Conservation (phyloP, 2,888 invertebrate genomes). For the Stegana nigrithorax region DNA sequence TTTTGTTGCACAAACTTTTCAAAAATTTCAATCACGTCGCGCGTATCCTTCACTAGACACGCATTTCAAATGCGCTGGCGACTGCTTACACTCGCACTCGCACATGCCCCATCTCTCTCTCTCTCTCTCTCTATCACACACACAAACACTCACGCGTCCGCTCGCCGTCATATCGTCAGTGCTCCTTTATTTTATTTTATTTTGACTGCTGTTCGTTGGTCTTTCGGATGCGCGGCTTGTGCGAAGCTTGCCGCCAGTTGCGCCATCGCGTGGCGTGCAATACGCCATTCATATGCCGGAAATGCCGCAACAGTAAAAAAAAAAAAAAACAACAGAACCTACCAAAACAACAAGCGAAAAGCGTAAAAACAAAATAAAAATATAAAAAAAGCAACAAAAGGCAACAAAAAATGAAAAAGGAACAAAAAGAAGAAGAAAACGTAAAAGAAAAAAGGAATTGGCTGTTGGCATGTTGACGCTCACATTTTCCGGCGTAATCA, state of each 20-base stretch:
- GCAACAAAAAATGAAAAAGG: neutral
- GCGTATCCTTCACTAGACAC: conserved; percentile 57
- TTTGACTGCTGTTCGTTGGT: neutral
- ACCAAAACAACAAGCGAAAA: no score
- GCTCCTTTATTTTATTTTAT: conserved; percentile 6
- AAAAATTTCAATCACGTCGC: conserved; percentile 56
- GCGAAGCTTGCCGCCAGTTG: conserved; percentile 14
- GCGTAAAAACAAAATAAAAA: no score
- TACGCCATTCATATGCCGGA: conserved; percentile 45
- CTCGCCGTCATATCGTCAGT: no score
- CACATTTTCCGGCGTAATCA: conserved; percentile 67
- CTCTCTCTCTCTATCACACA: no score
- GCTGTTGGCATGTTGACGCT: conserved; percentile 61
- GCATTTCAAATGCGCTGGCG: conserved; percentile 46
- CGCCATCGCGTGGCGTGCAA: conserved; percentile 44
- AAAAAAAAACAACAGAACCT: conserved; percentile 32
- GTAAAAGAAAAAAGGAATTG: conserved; percentile 46
- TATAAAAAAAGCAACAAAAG: conserved; percentile 34
- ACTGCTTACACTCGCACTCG: no score
- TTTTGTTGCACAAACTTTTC: conserved; percentile 30
- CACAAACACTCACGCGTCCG: no score
- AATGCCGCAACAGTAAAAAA: conserved; percentile 46
- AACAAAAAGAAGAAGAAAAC: conserved; percentile 24
- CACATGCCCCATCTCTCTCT: no score
- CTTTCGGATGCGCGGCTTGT: neutral